phyloP scores from a whole-genome alignment of 2,888 invertebrate genomes.

The Drosophila testacea region DNA sequence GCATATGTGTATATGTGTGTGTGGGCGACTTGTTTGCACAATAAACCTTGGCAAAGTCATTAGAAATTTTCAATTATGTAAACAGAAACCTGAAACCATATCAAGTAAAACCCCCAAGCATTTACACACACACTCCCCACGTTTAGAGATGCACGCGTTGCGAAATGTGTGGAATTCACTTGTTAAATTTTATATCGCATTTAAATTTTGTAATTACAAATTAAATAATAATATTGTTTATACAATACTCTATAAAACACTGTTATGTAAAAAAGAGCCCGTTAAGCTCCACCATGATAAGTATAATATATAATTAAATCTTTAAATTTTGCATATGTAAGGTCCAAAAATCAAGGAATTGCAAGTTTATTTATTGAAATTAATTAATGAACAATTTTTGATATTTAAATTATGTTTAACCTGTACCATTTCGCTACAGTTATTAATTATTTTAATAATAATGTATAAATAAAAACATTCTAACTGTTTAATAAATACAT shows the following conservation, averaged over 20 bases:
- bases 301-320: no score
- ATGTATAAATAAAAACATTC: no score
- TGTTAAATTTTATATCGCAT: not conserved
- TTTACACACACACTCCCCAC: constrained; percentile 6
- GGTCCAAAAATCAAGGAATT: no score
- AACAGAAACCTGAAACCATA: constrained; percentile 48
- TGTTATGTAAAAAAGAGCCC: no score
- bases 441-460: no score
- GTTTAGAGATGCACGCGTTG: constrained; percentile 33
- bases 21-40: constrained; percentile 54
- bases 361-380: no score
- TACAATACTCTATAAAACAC: not conserved
- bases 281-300: no score
- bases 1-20: constrained; percentile 7
- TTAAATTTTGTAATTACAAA: not conserved
- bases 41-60: constrained; percentile 71
- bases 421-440: no score
- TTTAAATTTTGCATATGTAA: no score
- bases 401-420: no score
- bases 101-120: constrained; percentile 22
- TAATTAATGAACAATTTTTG: no score
- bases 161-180: not conserved
- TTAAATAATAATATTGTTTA: not conserved
- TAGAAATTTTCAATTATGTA: constrained; percentile 77
- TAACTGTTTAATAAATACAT: no score